These are phyloP conservation scores for Oxytorus armatus DNA, from an alignment of 2,888 invertebrate genomes.

Conservation along the genomic window DNA sequence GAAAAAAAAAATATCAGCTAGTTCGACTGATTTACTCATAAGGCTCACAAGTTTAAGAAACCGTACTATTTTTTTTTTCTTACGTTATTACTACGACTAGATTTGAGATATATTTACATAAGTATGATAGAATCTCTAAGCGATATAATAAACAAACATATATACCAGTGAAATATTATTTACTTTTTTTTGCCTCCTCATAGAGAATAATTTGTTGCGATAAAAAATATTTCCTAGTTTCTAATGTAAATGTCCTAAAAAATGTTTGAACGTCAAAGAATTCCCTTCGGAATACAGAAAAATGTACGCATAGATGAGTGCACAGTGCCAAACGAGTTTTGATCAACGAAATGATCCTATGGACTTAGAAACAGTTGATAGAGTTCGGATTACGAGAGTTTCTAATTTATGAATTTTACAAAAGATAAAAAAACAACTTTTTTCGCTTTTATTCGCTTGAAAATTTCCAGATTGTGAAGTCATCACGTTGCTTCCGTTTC, in stretches of 20 bases:
- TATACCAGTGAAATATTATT: slow-evolving; percentile 38
- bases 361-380: no score
- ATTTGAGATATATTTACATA: slow-evolving; percentile 62
- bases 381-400: no score
- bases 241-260: background rate
- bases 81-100: slow-evolving; percentile 51
- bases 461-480: no score
- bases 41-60: slow-evolving; percentile 70
- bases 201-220: background rate
- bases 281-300: no score
- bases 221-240: background rate
- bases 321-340: no score
- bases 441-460: no score
- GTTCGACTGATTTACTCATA: slow-evolving; percentile 74
- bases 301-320: no score
- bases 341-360: no score
- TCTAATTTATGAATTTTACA: no score
- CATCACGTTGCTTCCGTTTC: no score
- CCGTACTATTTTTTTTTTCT: slow-evolving; percentile 57
- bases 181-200: background rate
- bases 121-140: slow-evolving; percentile 64
- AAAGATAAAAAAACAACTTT: no score
- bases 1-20: slow-evolving; percentile 63
- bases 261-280: slow-evolving; percentile 10
- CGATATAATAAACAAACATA: slow-evolving; percentile 64